Percentiles rank a stretch among this genome's conserved stretches.
Conservation (phyloP, 1,140 invertebrate genomes). For the Papilio aristodemus region DNA sequence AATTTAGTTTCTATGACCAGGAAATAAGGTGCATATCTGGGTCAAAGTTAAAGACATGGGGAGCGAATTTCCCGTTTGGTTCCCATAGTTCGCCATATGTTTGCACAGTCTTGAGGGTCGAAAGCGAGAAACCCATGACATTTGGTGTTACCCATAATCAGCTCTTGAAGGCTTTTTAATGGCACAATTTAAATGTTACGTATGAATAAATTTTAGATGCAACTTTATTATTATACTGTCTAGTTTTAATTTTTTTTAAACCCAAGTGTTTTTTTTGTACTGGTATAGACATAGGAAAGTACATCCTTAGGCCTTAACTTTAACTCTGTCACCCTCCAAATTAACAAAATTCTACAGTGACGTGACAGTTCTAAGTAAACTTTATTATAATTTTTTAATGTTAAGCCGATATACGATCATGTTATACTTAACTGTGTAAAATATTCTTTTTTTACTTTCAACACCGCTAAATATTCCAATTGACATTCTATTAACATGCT, state of each 20-base stretch:
- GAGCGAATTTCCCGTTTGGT: not conserved
- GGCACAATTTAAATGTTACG: constrained; percentile 37
- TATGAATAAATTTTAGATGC: constrained; percentile 28
- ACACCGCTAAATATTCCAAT: too few relatives aligned
- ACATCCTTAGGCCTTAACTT: too few relatives aligned
- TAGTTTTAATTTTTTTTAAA: not conserved
- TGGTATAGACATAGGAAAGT: too few relatives aligned
- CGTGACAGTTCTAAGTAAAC: too few relatives aligned
- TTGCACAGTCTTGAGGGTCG: constrained; percentile 42
- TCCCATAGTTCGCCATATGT: constrained; percentile 44
- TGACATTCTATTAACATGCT: too few relatives aligned
- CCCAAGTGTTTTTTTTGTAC: too few relatives aligned
- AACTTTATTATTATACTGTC: not conserved
- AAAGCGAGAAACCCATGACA: constrained; percentile 41
- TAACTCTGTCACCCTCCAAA: too few relatives aligned
- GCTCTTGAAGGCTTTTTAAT: constrained; percentile 47
- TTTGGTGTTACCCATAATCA: constrained; percentile 48
- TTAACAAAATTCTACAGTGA: too few relatives aligned
- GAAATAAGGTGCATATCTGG: constrained; percentile 11
- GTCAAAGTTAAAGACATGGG: not conserved
- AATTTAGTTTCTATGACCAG: not conserved
- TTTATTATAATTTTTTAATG: too few relatives aligned
- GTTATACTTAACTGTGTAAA: too few relatives aligned
- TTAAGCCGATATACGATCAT: too few relatives aligned
- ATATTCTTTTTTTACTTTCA: too few relatives aligned